These are phyloP conservation scores for Carapus acus DNA, from an alignment of 2,797 vertebrate genomes.

Conservation along the genomic window DNA sequence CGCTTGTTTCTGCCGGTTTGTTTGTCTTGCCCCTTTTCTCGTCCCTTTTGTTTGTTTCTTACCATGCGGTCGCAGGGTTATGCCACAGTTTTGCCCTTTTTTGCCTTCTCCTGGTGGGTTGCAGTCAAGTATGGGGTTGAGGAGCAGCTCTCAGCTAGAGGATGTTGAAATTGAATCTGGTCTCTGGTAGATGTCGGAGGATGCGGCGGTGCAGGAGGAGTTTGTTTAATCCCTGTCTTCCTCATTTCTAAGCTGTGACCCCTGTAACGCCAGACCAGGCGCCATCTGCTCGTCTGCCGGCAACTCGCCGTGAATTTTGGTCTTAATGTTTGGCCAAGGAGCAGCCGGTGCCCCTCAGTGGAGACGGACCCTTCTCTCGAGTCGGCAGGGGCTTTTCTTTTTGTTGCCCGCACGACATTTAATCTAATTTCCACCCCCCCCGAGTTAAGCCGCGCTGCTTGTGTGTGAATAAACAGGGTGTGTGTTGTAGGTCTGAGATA, in stretches of 20 bases:
- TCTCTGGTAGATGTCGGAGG: constrained; percentile 19
- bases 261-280: constrained; percentile 50
- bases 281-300: constrained; percentile 52
- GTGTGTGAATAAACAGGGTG: constrained; percentile 30
- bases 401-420: constrained; percentile 36
- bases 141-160: constrained; percentile 12
- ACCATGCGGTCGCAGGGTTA: background rate
- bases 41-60: constrained; percentile 13
- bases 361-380: constrained; percentile 56
- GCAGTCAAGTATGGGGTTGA: constrained; percentile 9
- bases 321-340: constrained; percentile 39
- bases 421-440: constrained; percentile 49
- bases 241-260: constrained; percentile 54
- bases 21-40: constrained; percentile 31
- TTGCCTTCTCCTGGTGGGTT: background rate
- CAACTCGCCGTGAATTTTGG: constrained; percentile 45
- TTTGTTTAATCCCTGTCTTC: constrained; percentile 36
- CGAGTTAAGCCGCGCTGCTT: constrained; percentile 30
- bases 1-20: constrained; percentile 30
- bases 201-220: constrained; percentile 20
- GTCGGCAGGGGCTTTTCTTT: constrained; percentile 32
- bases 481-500: constrained; percentile 9
- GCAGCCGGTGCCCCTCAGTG: constrained; percentile 29
- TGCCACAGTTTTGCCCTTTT: background rate
- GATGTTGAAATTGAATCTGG: constrained; percentile 27